These are phyloP conservation scores for Progne subis DNA, from an alignment of 2,113 vertebrate genomes.

Conservation along the genomic window DNA sequence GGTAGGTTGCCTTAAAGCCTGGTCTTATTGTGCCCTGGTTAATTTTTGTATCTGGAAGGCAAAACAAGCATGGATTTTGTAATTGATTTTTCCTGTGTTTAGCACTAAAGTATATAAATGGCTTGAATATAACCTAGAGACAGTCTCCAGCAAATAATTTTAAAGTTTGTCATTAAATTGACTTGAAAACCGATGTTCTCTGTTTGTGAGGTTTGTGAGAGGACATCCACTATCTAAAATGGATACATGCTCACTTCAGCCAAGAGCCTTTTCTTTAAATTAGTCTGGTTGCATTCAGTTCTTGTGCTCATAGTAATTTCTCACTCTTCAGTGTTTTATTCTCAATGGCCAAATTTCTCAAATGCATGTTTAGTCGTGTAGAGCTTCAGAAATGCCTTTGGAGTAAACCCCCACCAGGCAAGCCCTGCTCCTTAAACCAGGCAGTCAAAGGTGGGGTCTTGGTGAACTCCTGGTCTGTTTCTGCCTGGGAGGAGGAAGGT, in stretches of 20 bases:
- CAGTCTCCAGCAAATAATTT: not conserved
- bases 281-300: not conserved
- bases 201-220: not conserved
- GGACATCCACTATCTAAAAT: not conserved
- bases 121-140: not conserved
- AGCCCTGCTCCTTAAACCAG: not conserved
- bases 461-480: not conserved
- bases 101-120: not conserved
- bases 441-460: not conserved
- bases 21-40: not conserved
- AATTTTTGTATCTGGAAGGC: not conserved
- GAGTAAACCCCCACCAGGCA: not conserved
- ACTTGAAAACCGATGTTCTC: not conserved
- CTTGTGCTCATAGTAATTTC: not conserved
- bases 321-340: not conserved
- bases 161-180: not conserved
- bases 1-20: not conserved
- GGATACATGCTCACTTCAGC: not conserved
- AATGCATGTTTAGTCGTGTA: not conserved
- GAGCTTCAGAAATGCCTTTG: not conserved
- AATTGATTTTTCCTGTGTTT: not conserved
- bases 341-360: not conserved
- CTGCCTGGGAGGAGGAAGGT: not conserved
- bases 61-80: not conserved
- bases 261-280: not conserved